Percentiles rank a stretch among this genome's conserved stretches.
Evolutionary conservation across 2,888 invertebrate species (phyloP).

Genomic region (Rapana venosa): DNA sequence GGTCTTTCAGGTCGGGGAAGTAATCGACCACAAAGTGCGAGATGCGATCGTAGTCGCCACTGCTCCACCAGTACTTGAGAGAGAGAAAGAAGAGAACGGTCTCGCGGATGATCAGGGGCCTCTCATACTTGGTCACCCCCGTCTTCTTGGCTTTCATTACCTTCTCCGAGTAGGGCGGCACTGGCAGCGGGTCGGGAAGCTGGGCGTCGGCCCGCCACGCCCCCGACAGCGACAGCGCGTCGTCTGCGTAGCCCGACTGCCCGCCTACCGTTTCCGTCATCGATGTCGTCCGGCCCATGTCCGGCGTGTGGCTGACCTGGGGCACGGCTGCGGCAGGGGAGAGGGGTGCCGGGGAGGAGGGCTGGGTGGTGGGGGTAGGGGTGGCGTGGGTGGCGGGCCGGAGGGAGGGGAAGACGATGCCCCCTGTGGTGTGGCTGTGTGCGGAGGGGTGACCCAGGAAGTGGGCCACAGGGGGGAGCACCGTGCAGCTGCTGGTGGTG

Average conservation of each 20-base stretch:
- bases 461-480: constrained; percentile 53
- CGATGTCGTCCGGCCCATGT: constrained; percentile 30
- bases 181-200: constrained; percentile 52
- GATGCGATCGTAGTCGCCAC: constrained; percentile 53
- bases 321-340: background rate
- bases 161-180: constrained; percentile 54
- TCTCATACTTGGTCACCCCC: constrained; percentile 50
- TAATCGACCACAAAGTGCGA: constrained; percentile 52
- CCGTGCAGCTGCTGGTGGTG: constrained; percentile 45
- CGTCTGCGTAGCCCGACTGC: constrained; percentile 34
- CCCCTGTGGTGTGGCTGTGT: constrained; percentile 32
- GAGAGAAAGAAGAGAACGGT: constrained; percentile 54
- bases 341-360: background rate
- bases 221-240: background rate
- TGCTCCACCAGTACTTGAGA: constrained; percentile 55
- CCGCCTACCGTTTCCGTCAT: background rate
- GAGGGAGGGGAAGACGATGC: constrained; percentile 40
- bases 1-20: constrained; percentile 53
- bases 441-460: constrained; percentile 49
- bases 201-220: constrained; percentile 49
- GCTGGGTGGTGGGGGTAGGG: background rate
- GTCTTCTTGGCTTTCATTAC: constrained; percentile 50
- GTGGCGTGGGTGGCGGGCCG: constrained; percentile 1
- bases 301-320: background rate
- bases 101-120: constrained; percentile 53